Evolutionary conservation across 2,797 vertebrate species (phyloP).

Genomic region (Artibeus lituratus): DNA sequence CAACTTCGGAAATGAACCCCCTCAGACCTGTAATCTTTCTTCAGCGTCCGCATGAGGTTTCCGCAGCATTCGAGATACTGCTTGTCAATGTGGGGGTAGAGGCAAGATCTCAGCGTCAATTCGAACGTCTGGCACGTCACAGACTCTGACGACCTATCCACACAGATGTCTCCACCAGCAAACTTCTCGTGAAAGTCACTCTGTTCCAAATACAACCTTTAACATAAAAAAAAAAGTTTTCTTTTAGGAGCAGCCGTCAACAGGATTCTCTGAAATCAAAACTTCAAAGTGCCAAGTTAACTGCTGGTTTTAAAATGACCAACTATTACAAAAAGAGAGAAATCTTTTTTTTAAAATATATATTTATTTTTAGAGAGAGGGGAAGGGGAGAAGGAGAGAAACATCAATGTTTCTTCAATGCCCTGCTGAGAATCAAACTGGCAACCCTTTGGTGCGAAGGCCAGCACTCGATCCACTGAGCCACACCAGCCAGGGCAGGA

Average conservation of each 20-base stretch:
- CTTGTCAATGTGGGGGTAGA: conserved; percentile 96
- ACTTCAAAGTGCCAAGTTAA: not conserved
- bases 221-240: not conserved
- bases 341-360: too few relatives aligned
- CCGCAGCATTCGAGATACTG: conserved; percentile 96
- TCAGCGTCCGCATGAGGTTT: conserved; percentile 96
- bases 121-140: conserved; percentile 99
- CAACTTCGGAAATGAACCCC: not conserved
- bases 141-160: conserved; percentile 96
- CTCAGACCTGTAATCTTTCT: conserved; percentile 94
- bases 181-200: conserved; percentile 95
- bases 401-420: too few relatives aligned
- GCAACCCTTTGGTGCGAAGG: too few relatives aligned
- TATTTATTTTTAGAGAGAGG: too few relatives aligned
- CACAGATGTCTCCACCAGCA: conserved; percentile 90
- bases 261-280: not conserved
- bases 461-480: too few relatives aligned
- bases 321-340: not conserved
- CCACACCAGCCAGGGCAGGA: too few relatives aligned
- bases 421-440: too few relatives aligned
- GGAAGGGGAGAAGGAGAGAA: too few relatives aligned
- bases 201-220: conserved; percentile 95
- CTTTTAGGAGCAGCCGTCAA: not conserved
- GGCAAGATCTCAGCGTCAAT: conserved; percentile 94
- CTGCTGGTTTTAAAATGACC: not conserved